Evolutionary conservation across 2,888 invertebrate species (phyloP), one percentile per base, ranked within the genome.

Genomic region (Globia sparganii): DNA sequence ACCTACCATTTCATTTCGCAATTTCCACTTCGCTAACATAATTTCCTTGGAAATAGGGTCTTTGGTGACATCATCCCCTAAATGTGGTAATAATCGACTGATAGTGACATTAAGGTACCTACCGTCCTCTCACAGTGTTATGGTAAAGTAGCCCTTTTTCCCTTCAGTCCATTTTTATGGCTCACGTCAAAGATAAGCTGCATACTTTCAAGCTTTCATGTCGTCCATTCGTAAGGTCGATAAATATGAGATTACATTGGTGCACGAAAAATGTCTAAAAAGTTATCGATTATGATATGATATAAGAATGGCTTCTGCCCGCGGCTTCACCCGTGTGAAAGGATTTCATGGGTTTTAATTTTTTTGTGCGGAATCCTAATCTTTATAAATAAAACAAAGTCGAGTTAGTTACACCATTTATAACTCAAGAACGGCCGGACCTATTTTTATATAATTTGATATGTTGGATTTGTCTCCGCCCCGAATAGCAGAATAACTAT

Each of bases 91-190:
- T 86, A 83, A 83, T 83, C 77, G 88, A 71, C 69, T 78, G 86
- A 87, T 81, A 86, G 79, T 76, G 69, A 61, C 85, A 88, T 88
- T 81, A 88, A 85, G 83, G 79, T 88, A 69, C 84, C 66, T 40
- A 75, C 46, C 78, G 43, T 49, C 76, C 66, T 70, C 69, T 77
- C 49, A 72, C 67, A 80, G 77, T 71, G 75, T 83, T 83, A 86
- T 74, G 76, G 70, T 1, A 67, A 82, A 88, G 77, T 86, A 80
- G 78, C 81, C 84, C 67, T 81, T 86, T 56, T 88, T 75, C 78
- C 78, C 69, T 84, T 71, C 69, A 77, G 87, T 78, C 82, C 86
- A 86, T 80, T 88, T 88, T 88, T 88, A 88, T 84, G 72, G 74
- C 71, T 81, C 77, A 78, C 80, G 81, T 80, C 69, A 74, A 77